phyloP scores from a whole-genome alignment of 37 sponge, comb jelly and placozoan genomes.

The Crambe crambe region DNA sequence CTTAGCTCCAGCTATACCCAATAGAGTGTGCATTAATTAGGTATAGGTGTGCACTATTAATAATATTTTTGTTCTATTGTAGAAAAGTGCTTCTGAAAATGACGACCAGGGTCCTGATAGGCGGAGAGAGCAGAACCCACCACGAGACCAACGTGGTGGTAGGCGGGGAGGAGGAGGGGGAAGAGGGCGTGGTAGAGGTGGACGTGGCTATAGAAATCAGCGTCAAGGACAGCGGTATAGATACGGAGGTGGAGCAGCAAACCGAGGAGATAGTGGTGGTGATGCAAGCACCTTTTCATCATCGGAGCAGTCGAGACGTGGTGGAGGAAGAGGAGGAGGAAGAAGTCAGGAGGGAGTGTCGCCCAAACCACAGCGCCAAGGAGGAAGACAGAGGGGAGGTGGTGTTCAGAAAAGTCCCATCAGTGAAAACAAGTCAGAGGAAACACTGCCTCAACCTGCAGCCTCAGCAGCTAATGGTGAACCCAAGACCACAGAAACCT shows the following conservation, averaged over 20 bases:
- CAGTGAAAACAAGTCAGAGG: neutral
- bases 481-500: neutral
- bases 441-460: neutral
- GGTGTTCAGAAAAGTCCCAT: neutral
- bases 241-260: neutral
- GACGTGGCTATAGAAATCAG: conserved; percentile 14
- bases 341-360: neutral
- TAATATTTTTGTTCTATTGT: no score
- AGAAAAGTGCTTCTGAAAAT: conserved; percentile 35
- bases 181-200: conserved; percentile 23
- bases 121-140: conserved; percentile 9
- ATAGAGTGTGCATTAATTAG: no score
- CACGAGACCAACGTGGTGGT: conserved; percentile 20
- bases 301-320: neutral
- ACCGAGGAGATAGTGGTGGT: neutral
- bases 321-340: conserved; percentile 1
- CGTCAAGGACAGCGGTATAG: conserved; percentile 1
- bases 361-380: conserved; percentile 3
- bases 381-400: neutral
- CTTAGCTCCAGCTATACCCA: no score
- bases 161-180: conserved; percentile 15
- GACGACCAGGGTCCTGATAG: conserved; percentile 38
- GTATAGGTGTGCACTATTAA: no score
- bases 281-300: neutral
- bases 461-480: neutral